A percentile compares a stretch with the other conserved stretches of the same genome.
phyloP scores from a whole-genome alignment of 2,888 invertebrate species.

The Biston betularia region DNA sequence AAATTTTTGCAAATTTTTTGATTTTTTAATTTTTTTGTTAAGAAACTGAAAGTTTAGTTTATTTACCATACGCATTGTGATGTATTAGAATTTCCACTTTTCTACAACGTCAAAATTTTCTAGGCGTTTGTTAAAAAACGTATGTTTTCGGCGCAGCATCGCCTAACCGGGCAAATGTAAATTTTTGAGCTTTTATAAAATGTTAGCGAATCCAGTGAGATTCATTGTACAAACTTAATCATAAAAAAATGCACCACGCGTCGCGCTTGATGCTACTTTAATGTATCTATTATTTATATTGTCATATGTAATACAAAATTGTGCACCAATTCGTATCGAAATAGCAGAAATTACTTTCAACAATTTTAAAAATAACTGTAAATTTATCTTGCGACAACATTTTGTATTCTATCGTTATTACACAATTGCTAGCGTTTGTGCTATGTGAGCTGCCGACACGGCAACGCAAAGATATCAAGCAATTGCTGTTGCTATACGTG shows the following conservation, averaged over 20 bases:
- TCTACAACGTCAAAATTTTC: too few relatives aligned
- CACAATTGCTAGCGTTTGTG: neutral
- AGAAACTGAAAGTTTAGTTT: neutral
- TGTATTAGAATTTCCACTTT: too few relatives aligned
- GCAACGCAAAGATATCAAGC: too few relatives aligned
- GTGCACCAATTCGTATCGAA: neutral
- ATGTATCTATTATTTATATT: slow-evolving; percentile 1
- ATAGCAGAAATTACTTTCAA: neutral
- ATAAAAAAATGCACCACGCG: neutral
- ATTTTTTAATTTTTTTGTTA: slow-evolving; percentile 23
- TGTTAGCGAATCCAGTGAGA: neutral
- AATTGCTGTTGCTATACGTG: too few relatives aligned
- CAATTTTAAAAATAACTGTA: too few relatives aligned
- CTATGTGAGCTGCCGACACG: too few relatives aligned
- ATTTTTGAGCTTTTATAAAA: slow-evolving; percentile 3
- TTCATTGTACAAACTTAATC: neutral
- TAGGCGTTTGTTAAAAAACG: too few relatives aligned
- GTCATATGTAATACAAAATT: neutral
- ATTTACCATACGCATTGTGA: too few relatives aligned
- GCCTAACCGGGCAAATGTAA: neutral
- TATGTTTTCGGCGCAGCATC: too few relatives aligned
- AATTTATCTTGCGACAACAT: too few relatives aligned
- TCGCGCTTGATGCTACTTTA: neutral
- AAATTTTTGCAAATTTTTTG: neutral
- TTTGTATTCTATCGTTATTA: neutral